A percentile compares a stretch with the other conserved stretches of the same genome.
These are phyloP conservation scores for Solea senegalensis DNA, from an alignment of 2,113 vertebrate species.

Conservation along the genomic window DNA sequence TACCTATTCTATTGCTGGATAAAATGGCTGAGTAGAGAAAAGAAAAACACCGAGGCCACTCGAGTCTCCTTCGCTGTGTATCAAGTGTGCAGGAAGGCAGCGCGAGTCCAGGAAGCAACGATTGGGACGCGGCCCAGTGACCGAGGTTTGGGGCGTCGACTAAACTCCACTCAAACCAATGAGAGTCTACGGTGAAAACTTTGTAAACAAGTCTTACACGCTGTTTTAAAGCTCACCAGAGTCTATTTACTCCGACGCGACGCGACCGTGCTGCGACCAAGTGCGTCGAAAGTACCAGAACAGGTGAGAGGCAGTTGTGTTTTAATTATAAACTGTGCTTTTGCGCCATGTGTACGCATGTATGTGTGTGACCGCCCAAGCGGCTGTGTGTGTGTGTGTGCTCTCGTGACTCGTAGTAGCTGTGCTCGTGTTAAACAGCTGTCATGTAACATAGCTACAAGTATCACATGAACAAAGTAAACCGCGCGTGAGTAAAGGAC, in stretches of 20 bases:
- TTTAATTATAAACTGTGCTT: neutral
- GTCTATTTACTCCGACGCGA: neutral
- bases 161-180: slow-evolving; percentile 56
- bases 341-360: neutral
- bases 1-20: no score
- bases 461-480: no score
- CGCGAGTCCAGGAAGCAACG: slow-evolving; percentile 27
- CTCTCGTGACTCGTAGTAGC: slow-evolving; percentile 26
- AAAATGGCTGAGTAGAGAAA: no score
- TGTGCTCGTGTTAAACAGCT: slow-evolving; percentile 43
- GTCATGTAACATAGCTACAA: slow-evolving; percentile 13
- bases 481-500: no score
- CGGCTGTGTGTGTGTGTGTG: neutral
- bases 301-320: slow-evolving; percentile 41
- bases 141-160: slow-evolving; percentile 64
- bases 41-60: neutral
- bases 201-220: slow-evolving; percentile 77
- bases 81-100: neutral
- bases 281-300: fast-evolving
- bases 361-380: neutral
- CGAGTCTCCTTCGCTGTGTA: neutral
- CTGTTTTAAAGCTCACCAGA: slow-evolving; percentile 32
- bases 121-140: slow-evolving; percentile 54
- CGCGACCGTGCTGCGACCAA: neutral
- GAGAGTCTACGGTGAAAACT: slow-evolving; percentile 52